Evolutionary conservation across 2,113 vertebrate species (phyloP).

Genomic region (Rhinoptilus africanus): DNA sequence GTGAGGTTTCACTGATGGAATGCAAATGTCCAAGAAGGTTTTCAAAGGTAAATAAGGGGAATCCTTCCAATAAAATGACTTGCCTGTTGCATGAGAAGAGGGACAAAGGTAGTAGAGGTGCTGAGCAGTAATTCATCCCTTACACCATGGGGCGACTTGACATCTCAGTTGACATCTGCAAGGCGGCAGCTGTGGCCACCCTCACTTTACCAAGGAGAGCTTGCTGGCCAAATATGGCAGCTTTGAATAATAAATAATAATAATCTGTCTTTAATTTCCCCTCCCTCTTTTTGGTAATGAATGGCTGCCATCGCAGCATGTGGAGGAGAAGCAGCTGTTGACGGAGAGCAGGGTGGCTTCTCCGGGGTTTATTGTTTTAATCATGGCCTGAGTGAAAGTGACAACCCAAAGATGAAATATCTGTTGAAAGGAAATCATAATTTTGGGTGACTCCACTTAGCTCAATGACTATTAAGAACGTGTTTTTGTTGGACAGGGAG

Average conservation of each 20-base stretch:
- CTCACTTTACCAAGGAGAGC: constrained; percentile 59
- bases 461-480: constrained; percentile 44
- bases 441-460: constrained; percentile 65
- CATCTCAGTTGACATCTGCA: background rate
- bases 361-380: constrained; percentile 76
- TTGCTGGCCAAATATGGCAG: constrained; percentile 54
- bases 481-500: constrained; percentile 20
- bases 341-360: background rate
- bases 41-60: background rate
- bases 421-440: constrained; percentile 68
- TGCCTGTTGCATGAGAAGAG: background rate
- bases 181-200: background rate
- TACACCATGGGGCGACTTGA: constrained; percentile 23
- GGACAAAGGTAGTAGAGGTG: background rate
- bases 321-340: constrained; percentile 66
- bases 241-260: constrained; percentile 40
- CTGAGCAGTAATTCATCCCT: background rate
- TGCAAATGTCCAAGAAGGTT: background rate
- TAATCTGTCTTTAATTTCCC: constrained; percentile 75
- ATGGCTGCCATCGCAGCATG: background rate
- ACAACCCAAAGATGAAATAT: constrained; percentile 68
- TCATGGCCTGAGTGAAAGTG: constrained; percentile 76
- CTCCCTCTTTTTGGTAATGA: constrained; percentile 18
- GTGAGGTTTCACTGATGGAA: background rate
- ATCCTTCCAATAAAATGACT: background rate